A percentile compares a stretch with the other conserved stretches of the same genome.
These are phyloP conservation scores for Eulimnadia texana DNA, from an alignment of 1,140 invertebrate genomes.

Conservation along the genomic window DNA sequence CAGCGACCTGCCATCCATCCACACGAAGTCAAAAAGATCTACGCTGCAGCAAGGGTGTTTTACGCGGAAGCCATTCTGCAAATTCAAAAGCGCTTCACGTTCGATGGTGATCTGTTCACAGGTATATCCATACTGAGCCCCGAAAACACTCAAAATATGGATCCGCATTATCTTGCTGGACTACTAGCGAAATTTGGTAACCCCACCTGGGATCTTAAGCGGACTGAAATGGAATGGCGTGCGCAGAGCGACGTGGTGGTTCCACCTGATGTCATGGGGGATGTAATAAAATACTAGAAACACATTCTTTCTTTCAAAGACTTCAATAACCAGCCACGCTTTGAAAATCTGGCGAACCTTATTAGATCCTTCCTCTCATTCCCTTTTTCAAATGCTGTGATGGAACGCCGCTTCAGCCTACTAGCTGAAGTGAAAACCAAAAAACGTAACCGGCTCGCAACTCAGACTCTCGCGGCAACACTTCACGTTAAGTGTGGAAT, in stretches of 20 bases:
- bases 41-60: neutral
- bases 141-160: neutral
- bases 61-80: neutral
- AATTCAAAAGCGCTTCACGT: neutral
- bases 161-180: neutral
- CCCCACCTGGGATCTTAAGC: neutral
- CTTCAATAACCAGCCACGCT: neutral
- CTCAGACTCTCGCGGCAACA: neutral
- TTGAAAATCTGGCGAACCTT: constrained; percentile 5
- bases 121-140: neutral
- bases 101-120: neutral
- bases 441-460: neutral
- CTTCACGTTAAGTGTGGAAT: neutral
- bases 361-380: constrained; percentile 1
- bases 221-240: constrained; percentile 1
- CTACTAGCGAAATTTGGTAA: neutral
- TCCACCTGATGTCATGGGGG: neutral
- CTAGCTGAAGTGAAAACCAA: neutral
- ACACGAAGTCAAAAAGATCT: neutral
- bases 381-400: constrained; percentile 2
- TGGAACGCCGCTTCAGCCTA: constrained; percentile 2
- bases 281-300: neutral
- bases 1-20: neutral
- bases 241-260: neutral
- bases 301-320: neutral